Evolutionary conservation across 2,113 vertebrate species (phyloP).

Genomic region (Mus pahari): DNA sequence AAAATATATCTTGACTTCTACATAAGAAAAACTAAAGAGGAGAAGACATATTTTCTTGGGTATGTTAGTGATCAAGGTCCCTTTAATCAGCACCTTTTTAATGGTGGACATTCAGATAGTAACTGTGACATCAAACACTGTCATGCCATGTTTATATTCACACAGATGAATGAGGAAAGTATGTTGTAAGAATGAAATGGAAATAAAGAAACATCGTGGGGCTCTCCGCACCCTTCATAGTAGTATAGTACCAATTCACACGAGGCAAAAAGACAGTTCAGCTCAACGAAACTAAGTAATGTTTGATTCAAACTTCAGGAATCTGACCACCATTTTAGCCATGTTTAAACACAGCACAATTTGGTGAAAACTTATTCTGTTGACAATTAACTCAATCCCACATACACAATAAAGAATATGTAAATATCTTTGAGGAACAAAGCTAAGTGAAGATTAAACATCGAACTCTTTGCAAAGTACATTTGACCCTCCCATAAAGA

Average conservation of each 20-base stretch:
- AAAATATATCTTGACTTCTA: constrained; percentile 16
- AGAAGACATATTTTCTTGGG: not conserved
- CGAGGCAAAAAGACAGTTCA: not conserved
- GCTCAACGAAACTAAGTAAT: not conserved
- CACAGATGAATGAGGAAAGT: not conserved
- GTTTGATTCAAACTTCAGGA: not conserved
- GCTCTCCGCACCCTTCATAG: no score
- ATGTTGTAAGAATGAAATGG: not conserved
- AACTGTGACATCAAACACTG: not conserved
- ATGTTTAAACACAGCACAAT: not conserved
- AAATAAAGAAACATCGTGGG: not conserved
- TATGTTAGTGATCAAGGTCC: not conserved
- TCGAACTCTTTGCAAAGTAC: not conserved
- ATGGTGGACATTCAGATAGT: not conserved
- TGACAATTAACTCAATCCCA: not conserved
- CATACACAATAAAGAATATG: not conserved
- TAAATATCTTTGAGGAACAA: not conserved
- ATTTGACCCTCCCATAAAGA: not conserved
- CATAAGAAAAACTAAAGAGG: constrained; percentile 12
- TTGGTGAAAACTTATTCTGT: not conserved
- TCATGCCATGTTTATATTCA: not conserved
- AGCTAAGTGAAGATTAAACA: not conserved
- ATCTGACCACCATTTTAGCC: not conserved
- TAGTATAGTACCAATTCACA: no score
- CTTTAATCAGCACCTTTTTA: not conserved